phyloP scores from a whole-genome alignment of 2,113 vertebrate species.

The Cepphus grylle region DNA sequence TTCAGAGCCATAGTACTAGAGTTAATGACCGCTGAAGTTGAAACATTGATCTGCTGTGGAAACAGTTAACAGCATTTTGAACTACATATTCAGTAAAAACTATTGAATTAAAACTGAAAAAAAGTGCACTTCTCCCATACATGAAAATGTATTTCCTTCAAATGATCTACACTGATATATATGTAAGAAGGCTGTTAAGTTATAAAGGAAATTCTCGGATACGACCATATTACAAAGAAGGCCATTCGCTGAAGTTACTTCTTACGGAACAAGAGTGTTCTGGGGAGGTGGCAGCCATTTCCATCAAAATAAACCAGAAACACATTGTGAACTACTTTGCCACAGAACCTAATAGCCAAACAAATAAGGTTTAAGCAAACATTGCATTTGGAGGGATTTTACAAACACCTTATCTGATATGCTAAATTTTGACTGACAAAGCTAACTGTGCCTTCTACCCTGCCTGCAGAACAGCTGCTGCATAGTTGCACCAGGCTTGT shows the following conservation, averaged over 20 bases:
- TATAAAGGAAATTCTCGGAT: background rate
- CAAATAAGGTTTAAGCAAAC: background rate
- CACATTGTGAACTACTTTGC: background rate
- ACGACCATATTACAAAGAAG: background rate
- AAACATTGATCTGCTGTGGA: background rate
- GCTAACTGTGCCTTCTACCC: background rate
- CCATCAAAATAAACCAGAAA: constrained; percentile 23
- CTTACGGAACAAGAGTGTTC: background rate
- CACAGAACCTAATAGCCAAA: background rate
- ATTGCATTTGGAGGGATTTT: background rate
- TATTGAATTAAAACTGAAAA: background rate
- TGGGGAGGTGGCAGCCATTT: background rate
- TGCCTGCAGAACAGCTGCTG: background rate
- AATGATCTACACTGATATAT: background rate
- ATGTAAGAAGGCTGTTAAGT: background rate
- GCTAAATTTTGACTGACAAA: background rate
- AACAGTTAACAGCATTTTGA: background rate
- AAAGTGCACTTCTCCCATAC: background rate
- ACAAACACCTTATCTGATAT: background rate
- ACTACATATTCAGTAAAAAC: background rate
- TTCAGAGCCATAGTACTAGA: background rate
- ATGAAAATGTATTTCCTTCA: constrained; percentile 8
- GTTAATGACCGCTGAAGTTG: background rate
- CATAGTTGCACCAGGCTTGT: background rate
- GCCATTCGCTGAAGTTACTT: background rate